These are phyloP conservation scores for Torymus texanus DNA, from an alignment of 2,888 invertebrate species.

Conservation along the genomic window DNA sequence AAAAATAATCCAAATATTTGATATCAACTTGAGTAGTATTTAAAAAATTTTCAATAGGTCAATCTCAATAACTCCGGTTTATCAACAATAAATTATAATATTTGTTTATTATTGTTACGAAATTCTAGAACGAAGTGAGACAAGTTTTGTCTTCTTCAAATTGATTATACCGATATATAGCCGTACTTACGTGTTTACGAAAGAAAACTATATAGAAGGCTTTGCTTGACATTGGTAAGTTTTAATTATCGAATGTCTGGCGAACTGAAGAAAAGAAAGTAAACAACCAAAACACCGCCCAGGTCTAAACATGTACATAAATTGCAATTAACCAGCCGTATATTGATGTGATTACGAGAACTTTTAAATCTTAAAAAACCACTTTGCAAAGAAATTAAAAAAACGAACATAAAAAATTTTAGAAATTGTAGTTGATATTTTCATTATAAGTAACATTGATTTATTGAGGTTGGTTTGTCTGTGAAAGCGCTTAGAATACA, in stretches of 20 bases:
- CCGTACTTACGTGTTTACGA: conserved; percentile 29
- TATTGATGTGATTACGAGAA: conserved; percentile 16
- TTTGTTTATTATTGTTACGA: conserved; percentile 33
- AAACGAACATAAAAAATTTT: conserved; percentile 2
- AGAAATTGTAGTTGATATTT: conserved; percentile 38
- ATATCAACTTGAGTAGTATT: neutral
- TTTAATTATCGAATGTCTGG: conserved; percentile 15
- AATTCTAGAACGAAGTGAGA: conserved; percentile 27
- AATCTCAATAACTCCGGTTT: conserved; percentile 35
- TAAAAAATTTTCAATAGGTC: conserved; percentile 16
- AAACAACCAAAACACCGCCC: conserved; percentile 48
- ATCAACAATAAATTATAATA: conserved; percentile 9
- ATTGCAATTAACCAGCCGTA: conserved; percentile 37
- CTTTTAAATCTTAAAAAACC: conserved; percentile 51
- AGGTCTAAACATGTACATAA: conserved; percentile 50
- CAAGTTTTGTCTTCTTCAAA: conserved; percentile 16
- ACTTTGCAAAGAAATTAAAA: conserved; percentile 18
- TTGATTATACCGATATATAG: conserved; percentile 22
- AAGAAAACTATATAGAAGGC: neutral
- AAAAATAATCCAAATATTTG: conserved; percentile 6
- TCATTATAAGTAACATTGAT: neutral
- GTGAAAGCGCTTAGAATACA: neutral
- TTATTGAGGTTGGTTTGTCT: neutral
- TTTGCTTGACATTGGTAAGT: conserved; percentile 5
- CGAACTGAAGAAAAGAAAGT: conserved; percentile 47